phyloP scores from a whole-genome alignment of 2,797 vertebrate species.

The Pangasius djambal region DNA sequence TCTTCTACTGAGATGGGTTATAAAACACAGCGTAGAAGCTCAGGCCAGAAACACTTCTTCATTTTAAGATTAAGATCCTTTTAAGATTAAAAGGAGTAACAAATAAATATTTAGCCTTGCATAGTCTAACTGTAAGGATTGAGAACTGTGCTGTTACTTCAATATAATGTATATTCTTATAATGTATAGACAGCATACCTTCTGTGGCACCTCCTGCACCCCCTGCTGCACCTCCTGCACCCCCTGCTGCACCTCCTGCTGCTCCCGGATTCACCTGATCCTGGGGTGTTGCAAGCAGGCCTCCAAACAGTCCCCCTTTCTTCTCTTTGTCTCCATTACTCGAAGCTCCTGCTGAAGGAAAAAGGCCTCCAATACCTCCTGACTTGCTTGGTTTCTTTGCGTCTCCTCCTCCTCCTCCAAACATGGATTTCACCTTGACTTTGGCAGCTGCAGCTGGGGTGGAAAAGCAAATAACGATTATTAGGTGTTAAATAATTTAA shows the following conservation, averaged over 20 bases:
- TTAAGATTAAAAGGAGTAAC: neutral
- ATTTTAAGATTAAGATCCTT: neutral
- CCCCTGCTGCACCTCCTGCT: neutral
- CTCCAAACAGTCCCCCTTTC: conserved; percentile 47
- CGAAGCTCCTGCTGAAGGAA: conserved; percentile 33
- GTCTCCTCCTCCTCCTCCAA: conserved; percentile 30
- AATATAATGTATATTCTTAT: neutral
- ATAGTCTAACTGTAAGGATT: neutral
- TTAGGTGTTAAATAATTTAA: neutral
- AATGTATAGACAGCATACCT: neutral
- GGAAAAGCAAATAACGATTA: neutral
- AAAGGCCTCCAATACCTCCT: conserved; percentile 54
- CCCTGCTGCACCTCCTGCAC: neutral
- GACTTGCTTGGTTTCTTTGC: conserved; percentile 6
- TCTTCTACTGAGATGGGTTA: neutral
- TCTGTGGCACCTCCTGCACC: neutral
- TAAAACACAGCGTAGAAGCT: neutral
- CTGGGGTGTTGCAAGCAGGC: conserved; percentile 19
- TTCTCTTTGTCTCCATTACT: conserved; percentile 25
- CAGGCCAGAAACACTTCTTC: neutral
- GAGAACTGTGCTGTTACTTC: neutral
- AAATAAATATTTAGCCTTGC: neutral
- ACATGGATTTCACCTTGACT: conserved; percentile 48
- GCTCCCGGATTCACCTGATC: neutral
- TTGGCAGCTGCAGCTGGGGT: conserved; percentile 56